phyloP scores from a whole-genome alignment of 2,797 vertebrate genomes.

The Tapirus indicus region DNA sequence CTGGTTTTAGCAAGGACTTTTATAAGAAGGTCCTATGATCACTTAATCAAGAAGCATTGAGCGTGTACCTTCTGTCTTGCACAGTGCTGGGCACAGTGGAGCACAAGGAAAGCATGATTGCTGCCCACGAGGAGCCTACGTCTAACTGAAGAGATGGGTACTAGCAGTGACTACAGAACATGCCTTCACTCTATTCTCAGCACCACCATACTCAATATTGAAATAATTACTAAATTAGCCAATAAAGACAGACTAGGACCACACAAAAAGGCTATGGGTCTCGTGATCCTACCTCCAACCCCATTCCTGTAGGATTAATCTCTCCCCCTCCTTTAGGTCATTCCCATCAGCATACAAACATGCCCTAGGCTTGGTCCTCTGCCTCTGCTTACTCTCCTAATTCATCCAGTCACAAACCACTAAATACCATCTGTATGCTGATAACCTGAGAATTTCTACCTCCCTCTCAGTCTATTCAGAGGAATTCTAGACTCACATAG shows the following conservation, averaged over 20 bases:
- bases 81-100: background rate
- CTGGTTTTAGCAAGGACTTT: background rate
- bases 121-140: background rate
- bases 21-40: background rate
- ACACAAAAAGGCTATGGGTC: background rate
- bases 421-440: background rate
- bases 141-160: background rate
- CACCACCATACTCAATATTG: background rate
- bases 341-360: background rate
- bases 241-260: background rate
- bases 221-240: background rate
- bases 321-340: background rate
- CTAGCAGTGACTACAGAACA: background rate
- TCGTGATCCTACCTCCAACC: background rate
- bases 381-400: background rate
- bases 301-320: background rate
- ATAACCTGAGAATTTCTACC: background rate
- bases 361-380: background rate
- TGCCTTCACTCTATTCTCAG: background rate
- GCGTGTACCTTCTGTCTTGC: background rate
- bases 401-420: background rate
- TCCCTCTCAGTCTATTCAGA: background rate
- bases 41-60: background rate
- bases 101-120: background rate
- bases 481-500: background rate